Evolutionary conservation across 2,888 invertebrate genomes (phyloP), one percentile per base, ranked within the genome.

Genomic region (Copidosoma aretas): DNA sequence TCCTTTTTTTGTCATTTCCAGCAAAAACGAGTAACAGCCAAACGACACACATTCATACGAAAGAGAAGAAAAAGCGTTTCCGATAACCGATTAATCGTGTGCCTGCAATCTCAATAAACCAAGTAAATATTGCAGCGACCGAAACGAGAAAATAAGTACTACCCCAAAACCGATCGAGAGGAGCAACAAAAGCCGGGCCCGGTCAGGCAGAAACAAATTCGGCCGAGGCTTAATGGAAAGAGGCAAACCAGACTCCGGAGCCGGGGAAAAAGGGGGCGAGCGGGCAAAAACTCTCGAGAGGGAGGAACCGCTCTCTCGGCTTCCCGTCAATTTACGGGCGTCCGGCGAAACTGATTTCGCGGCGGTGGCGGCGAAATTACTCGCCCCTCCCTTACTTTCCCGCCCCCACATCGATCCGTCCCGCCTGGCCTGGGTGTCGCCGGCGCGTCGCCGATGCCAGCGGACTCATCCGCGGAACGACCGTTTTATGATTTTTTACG

Each of bases 321-420:
- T 73, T 77, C 77, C 78, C 75, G 74, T 76, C 76, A 78, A 78
- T 79, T 78, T 77, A 77, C 75, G 74, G 73, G 73, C 75, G 75
- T 41, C 58, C 41, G 14, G 58, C 58, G 73, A 78, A 77, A 77
- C 77, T 79, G 79, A 78, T 79, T 79, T 77, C 74, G 72, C 71
- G 75, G 75, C 73, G 75, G 72, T 70, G 75, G 75, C 73, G 75
- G 73, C 75, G 74, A 75, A 78, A 79, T 78, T 77, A 76, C 76
- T 78, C 77, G 53, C 58, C 67, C 67, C 39, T 51, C n/a, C n/a
- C 56, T 53, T 46, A 57, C 39, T 58, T 21, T 22, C 22, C 39
- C 46, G 32, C 46, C 24, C 24, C 24, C 60, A 24, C 60, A 39
- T 57, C 49, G 32, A 32, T 22, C 22, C 56, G 32, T 21, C 43